Conservation (phyloP, 1,140 invertebrate genomes). For the Tetragnatha versicolor region DNA sequence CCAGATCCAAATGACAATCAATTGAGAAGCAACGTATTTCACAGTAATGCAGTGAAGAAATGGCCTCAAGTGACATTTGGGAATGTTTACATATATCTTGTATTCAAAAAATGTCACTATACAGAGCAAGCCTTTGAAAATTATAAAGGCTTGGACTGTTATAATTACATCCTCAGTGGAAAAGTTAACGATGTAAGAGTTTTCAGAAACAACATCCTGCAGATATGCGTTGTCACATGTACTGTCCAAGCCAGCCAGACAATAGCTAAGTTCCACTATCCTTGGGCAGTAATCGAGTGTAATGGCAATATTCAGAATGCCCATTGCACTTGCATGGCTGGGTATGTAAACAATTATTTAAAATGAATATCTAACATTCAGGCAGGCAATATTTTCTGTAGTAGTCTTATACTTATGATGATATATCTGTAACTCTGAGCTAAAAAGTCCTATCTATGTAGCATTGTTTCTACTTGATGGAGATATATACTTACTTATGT, state of each 20-base stretch:
- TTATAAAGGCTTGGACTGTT: background rate
- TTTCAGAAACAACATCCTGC: background rate
- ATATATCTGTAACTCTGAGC: no score
- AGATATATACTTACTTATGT: no score
- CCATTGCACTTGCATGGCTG: no score
- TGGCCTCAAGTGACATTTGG: background rate
- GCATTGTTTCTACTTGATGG: no score
- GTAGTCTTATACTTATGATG: no score
- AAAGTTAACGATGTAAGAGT: background rate
- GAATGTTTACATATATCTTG: background rate
- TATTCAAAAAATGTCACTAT: background rate
- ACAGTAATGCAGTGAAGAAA: background rate
- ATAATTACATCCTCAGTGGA: no score
- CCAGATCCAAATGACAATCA: background rate
- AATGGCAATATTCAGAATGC: background rate
- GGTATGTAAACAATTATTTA: no score
- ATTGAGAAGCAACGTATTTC: background rate
- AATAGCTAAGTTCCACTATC: background rate
- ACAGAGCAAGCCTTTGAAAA: background rate
- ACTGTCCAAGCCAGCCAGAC: no score
- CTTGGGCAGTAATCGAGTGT: background rate
- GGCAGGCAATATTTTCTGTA: no score
- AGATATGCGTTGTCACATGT: background rate
- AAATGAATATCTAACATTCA: no score
- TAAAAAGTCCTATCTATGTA: no score